phyloP scores from a whole-genome alignment of 2,888 invertebrate genomes.

The Electrophaes corylata region DNA sequence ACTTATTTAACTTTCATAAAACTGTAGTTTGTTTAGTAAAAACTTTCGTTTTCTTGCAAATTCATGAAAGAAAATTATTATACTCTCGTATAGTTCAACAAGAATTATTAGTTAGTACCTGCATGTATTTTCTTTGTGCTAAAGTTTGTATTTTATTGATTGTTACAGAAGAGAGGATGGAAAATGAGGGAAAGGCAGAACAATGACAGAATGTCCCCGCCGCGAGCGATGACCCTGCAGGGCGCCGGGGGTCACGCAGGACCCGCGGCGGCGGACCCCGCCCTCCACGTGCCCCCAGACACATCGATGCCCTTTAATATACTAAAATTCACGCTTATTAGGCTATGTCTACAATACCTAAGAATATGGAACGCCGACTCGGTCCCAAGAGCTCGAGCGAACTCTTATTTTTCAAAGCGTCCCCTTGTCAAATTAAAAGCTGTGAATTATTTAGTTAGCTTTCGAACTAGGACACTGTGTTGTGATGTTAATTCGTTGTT shows the following conservation, averaged over 20 bases:
- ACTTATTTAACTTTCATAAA: too few species aligned
- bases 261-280: constrained; percentile 63
- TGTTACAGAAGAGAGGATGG: constrained; percentile 80
- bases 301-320: constrained; percentile 63
- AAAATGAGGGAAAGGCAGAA: constrained; percentile 71
- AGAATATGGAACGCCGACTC: constrained; percentile 63
- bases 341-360: constrained; percentile 77
- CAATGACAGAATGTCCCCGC: constrained; percentile 81
- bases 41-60: constrained; percentile 6
- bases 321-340: constrained; percentile 77
- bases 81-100: constrained; percentile 3
- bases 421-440: constrained; percentile 82
- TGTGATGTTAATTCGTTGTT: constrained; percentile 73
- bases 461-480: constrained; percentile 78
- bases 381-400: constrained; percentile 64
- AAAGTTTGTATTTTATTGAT: constrained; percentile 38
- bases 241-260: constrained; percentile 64
- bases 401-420: constrained; percentile 79
- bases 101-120: constrained; percentile 16
- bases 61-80: constrained; percentile 14
- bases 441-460: constrained; percentile 60
- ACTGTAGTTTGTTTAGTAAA: too few species aligned
- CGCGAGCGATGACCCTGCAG: constrained; percentile 77
- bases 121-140: constrained; percentile 20
- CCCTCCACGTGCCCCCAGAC: constrained; percentile 55